Base-by-base conservation (phyloP, 2,888 invertebrate species). In the Brachyopa scutellaris region DNA sequence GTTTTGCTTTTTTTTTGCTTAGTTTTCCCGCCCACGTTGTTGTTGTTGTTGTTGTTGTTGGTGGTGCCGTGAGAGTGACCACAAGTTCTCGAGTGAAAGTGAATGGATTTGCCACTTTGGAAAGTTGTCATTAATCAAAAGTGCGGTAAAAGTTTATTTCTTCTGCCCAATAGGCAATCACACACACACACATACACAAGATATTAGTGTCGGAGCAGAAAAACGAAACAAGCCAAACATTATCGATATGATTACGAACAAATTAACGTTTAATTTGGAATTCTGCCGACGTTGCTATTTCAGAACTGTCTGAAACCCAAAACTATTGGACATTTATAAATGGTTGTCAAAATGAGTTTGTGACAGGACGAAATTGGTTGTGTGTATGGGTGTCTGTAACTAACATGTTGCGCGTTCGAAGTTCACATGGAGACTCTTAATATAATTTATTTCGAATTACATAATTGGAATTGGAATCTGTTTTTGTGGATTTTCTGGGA, bases 111-210 rank as follows among this genome's bases (percentile, higher is more conserved):
- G 76, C 69, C 66, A 79, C 79, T 79, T 79, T 49, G 57, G 45
- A 73, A 79, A 73, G 59, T 66, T 79, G 79, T 74, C 80, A 80
- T 80, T 76, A 80, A 80, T 80, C 80, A 80, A 62, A 67, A 76
- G 69, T 69, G 38, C 51, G 62, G 51, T 9, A 49, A 76, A 76
- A 74, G 62, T 79, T 74, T 61, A 17, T 26, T 26, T 26, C 3
- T 26, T 26, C 26, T 26, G 3, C 4, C 77, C 59, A 45, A 33
- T 31, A 40, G 17, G n/a, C 45, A 15, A 11, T 6, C 49, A 33
- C 33, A 66, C 13, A 13, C 13, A 11, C 29, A 19, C 33, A 55
- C 23, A 51, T 7, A 13, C 8, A 9, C 7, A 26, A 21, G 3
- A 11, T 9, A 17, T 17, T 33, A 23, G 13, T 8, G 31, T n/a